A percentile compares a stretch with the other conserved stretches of the same genome.
These are phyloP conservation scores for Copsychus sechellarum DNA, from an alignment of 2,113 vertebrate genomes.

Conservation along the genomic window DNA sequence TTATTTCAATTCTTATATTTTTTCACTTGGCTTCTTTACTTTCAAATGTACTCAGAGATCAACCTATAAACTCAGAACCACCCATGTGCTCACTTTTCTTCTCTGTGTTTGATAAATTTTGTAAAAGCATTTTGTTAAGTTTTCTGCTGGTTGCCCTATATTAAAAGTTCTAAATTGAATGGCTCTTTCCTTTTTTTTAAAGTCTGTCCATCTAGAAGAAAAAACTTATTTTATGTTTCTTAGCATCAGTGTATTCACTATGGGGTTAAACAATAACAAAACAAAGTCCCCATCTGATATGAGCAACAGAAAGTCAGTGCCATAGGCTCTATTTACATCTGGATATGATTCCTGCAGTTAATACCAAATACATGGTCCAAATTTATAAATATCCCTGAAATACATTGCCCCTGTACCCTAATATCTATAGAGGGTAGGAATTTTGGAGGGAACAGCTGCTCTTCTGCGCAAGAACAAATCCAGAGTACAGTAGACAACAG, in stretches of 20 bases:
- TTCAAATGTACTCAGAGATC: slow-evolving; percentile 3
- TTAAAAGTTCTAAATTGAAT: neutral
- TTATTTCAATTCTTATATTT: slow-evolving; percentile 48
- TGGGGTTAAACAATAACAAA: neutral
- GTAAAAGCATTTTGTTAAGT: neutral
- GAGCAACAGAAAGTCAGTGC: neutral
- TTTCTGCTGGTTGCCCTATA: neutral
- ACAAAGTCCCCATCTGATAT: neutral
- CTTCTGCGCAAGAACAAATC: slow-evolving; percentile 40
- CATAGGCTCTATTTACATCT: neutral
- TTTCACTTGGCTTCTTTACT: slow-evolving; percentile 53
- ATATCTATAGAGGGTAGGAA: neutral
- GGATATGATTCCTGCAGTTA: neutral
- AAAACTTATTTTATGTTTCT: neutral
- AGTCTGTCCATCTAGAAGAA: neutral
- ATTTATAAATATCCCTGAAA: neutral
- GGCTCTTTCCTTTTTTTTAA: neutral
- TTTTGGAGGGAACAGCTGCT: neutral
- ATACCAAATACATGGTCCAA: neutral
- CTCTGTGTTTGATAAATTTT: neutral
- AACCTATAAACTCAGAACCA: neutral
- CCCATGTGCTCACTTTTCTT: neutral
- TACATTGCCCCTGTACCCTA: neutral
- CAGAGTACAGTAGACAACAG: neutral
- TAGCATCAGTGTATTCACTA: neutral